Conservation (phyloP, 2,888 invertebrate species). For the Ophioninae sp. region DNA sequence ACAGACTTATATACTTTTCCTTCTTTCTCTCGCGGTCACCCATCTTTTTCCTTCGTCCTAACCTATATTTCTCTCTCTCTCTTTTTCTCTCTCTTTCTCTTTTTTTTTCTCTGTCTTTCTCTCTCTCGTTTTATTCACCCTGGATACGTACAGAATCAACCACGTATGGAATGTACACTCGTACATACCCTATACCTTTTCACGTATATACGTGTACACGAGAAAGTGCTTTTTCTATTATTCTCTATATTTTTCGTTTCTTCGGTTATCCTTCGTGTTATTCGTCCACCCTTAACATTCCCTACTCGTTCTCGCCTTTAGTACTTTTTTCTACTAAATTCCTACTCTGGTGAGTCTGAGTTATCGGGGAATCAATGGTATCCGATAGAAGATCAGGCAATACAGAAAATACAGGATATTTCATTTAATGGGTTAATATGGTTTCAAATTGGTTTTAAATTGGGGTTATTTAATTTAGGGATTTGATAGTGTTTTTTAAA, state of each 20-base stretch:
- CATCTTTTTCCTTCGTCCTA: constrained; percentile 14
- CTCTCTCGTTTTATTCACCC: constrained; percentile 46
- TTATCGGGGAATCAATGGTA: constrained; percentile 7
- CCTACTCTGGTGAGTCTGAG: background rate
- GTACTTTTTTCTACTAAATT: constrained; percentile 13
- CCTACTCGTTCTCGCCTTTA: constrained; percentile 35
- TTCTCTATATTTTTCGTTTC: constrained; percentile 48
- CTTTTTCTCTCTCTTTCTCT: constrained; percentile 31
- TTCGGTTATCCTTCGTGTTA: constrained; percentile 50
- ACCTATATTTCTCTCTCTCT: constrained; percentile 32
- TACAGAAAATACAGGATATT: background rate
- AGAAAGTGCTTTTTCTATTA: constrained; percentile 48
- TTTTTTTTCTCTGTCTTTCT: constrained; percentile 47
- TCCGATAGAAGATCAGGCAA: background rate
- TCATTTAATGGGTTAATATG: too few species aligned
- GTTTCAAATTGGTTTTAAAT: too few species aligned
- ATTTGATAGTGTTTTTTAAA: background rate
- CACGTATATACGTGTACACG: constrained; percentile 21
- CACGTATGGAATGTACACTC: constrained; percentile 22
- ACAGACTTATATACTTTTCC: constrained; percentile 39
- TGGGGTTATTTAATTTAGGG: too few species aligned
- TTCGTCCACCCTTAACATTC: constrained; percentile 42
- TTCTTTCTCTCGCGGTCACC: constrained; percentile 38
- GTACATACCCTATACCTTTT: constrained; percentile 17
- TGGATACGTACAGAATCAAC: constrained; percentile 40